Percentiles rank a stretch among this genome's conserved stretches.
Evolutionary conservation across 2,113 vertebrate genomes (phyloP).

Genomic region (Nettapus auritus): DNA sequence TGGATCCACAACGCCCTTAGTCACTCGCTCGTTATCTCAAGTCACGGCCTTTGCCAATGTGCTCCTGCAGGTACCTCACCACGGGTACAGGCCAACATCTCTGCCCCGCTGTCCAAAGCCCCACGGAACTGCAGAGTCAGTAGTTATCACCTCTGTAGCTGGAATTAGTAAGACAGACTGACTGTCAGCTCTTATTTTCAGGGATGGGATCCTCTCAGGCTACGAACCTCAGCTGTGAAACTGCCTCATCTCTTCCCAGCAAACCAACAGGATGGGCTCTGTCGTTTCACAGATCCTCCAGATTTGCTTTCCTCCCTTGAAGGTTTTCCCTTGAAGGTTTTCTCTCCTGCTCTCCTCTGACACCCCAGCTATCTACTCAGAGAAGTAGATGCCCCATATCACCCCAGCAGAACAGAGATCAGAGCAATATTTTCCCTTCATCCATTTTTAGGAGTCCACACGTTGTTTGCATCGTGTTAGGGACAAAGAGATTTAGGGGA

Average conservation of each 20-base stretch:
- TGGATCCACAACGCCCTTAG: fast-evolving
- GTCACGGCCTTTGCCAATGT: not conserved
- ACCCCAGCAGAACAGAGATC: not conserved
- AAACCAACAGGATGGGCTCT: not conserved
- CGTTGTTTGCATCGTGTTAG: not conserved
- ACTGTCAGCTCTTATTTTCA: fast-evolving
- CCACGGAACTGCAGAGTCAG: not conserved
- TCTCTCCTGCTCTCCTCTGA: not conserved
- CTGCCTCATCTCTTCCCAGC: not conserved
- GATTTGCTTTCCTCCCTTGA: not conserved
- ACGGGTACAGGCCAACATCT: fast-evolving
- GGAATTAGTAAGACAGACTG: not conserved
- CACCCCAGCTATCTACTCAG: not conserved
- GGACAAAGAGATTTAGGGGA: not conserved
- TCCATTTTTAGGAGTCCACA: not conserved
- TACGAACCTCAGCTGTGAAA: not conserved
- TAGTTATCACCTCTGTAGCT: not conserved
- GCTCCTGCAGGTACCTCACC: not conserved
- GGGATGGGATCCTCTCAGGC: not conserved
- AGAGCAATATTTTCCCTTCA: not conserved
- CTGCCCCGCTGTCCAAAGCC: not conserved
- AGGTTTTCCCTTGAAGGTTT: not conserved
- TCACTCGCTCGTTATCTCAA: fast-evolving
- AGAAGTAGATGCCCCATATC: not conserved
- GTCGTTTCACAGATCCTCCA: not conserved